A percentile compares a stretch with the other conserved stretches of the same genome.
These are phyloP conservation scores for Rutilus rutilus DNA, from an alignment of 2,113 vertebrate species.

Conservation along the genomic window DNA sequence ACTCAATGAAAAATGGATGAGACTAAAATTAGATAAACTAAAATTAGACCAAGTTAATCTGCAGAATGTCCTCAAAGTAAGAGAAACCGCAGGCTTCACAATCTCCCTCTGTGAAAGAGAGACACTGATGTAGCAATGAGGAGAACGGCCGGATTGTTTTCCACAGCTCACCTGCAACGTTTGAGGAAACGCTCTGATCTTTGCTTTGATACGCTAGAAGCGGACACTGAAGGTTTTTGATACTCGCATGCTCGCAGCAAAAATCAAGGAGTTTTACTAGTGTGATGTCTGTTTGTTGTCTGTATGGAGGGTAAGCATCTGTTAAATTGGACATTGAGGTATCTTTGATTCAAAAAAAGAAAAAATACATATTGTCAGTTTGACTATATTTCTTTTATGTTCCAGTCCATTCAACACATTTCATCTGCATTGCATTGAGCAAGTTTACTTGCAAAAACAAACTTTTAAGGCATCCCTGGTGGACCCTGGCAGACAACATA, in stretches of 20 bases:
- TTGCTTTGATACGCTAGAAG: constrained; percentile 14
- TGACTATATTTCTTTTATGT: not conserved
- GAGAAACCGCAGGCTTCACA: constrained; percentile 56
- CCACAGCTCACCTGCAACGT: constrained; percentile 22
- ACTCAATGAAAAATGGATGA: constrained; percentile 64
- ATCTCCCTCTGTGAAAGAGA: constrained; percentile 41
- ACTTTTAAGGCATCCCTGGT: not conserved
- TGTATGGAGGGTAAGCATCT: not conserved
- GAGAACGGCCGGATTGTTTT: constrained; percentile 3
- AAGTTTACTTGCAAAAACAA: not conserved
- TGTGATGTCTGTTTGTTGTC: not conserved
- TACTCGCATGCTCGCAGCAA: not conserved
- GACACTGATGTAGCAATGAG: constrained; percentile 38
- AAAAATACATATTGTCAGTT: not conserved
- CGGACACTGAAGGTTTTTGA: not conserved
- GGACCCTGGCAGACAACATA: not conserved
- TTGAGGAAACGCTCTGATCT: not conserved
- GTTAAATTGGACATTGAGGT: not conserved
- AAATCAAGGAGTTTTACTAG: not conserved
- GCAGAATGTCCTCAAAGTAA: constrained; percentile 55
- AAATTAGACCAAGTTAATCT: constrained; percentile 58
- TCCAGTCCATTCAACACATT: not conserved
- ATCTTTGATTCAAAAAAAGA: not conserved
- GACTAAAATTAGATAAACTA: constrained; percentile 62
- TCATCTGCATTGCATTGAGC: not conserved